Conservation (phyloP, 2,797 vertebrate genomes). For the Mionectes olivaceus region DNA sequence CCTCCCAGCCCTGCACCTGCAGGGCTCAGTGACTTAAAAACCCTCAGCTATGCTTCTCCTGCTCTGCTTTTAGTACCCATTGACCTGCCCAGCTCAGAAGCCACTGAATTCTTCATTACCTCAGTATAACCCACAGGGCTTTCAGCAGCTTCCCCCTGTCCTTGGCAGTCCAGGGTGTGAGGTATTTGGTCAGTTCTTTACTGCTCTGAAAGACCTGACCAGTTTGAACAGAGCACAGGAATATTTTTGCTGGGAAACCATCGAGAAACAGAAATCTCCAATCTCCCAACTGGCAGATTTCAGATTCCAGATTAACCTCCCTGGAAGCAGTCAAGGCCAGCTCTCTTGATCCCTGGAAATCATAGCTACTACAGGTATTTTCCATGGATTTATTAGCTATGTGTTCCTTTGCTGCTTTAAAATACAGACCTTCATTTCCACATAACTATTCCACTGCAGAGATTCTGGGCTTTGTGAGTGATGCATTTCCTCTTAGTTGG, state of each 20-base stretch:
- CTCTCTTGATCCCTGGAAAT: slow-evolving; percentile 73
- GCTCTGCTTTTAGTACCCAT: neutral
- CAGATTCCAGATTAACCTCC: slow-evolving; percentile 76
- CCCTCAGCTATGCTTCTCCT: neutral
- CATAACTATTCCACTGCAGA: neutral
- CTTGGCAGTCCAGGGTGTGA: slow-evolving; percentile 73
- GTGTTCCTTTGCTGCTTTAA: neutral
- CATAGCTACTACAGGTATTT: slow-evolving; percentile 81
- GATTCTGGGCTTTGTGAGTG: neutral
- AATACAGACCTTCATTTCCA: neutral
- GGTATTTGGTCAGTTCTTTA: slow-evolving; percentile 76
- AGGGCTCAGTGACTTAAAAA: neutral
- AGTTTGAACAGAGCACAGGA: slow-evolving; percentile 27
- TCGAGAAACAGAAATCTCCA: slow-evolving; percentile 71
- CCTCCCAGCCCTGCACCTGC: neutral
- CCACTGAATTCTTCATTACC: neutral
- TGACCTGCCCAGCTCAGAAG: neutral
- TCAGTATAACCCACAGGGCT: neutral
- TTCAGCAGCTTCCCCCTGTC: neutral
- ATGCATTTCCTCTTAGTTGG: neutral
- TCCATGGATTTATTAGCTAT: neutral
- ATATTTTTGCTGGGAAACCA: slow-evolving; percentile 69
- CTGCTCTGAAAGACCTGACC: slow-evolving; percentile 71
- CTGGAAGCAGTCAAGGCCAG: slow-evolving; percentile 72
- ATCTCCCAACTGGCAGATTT: slow-evolving; percentile 66